Evolutionary conservation across 2,888 invertebrate genomes (phyloP).

Genomic region (Osmoderma eremita): DNA sequence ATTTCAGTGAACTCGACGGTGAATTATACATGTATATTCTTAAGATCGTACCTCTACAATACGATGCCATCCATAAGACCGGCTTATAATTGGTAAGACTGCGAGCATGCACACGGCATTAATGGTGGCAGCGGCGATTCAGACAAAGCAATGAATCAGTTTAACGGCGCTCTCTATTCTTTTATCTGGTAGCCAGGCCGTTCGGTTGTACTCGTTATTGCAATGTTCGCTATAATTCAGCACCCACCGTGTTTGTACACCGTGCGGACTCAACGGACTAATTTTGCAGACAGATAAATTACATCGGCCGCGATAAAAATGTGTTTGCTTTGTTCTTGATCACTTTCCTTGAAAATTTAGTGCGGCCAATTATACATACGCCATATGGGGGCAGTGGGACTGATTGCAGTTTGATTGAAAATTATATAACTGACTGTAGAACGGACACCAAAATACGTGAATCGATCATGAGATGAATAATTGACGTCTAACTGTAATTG

Average conservation of each 20-base stretch:
- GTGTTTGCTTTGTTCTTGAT: conserved; percentile 33
- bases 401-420: conserved; percentile 41
- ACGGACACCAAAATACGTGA: too few species aligned
- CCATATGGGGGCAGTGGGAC: conserved; percentile 34
- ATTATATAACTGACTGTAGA: conserved; percentile 25
- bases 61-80: conserved; percentile 53
- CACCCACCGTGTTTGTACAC: conserved; percentile 56
- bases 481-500: too few species aligned
- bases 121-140: conserved; percentile 57
- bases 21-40: conserved; percentile 29
- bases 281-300: conserved; percentile 47
- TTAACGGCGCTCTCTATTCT: conserved; percentile 59
- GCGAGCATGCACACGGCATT: conserved; percentile 58
- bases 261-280: conserved; percentile 44
- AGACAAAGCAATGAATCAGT: conserved; percentile 58
- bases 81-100: conserved; percentile 59
- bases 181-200: conserved; percentile 58
- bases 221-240: conserved; percentile 55
- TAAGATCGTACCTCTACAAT: conserved; percentile 32
- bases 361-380: conserved; percentile 33
- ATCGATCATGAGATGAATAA: too few species aligned
- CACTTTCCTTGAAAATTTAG: conserved; percentile 37
- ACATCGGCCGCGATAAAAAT: conserved; percentile 31
- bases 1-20: conserved; percentile 25
- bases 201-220: conserved; percentile 58